Conservation (phyloP, 92 coral and sea anemone species). For the Paragorgia papillata region DNA sequence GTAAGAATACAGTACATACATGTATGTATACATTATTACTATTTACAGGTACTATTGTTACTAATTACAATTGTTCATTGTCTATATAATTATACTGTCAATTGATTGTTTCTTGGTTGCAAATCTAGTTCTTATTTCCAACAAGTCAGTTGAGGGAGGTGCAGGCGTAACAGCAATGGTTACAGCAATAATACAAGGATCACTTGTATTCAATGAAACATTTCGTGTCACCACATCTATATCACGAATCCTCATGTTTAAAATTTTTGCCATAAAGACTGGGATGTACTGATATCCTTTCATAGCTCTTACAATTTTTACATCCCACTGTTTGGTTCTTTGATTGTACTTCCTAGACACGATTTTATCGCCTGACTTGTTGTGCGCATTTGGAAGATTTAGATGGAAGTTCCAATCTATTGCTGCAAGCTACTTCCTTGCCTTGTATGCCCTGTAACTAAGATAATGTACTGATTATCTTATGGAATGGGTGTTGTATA, state of each 20-base stretch:
- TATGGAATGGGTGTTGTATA: neutral
- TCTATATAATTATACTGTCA: too few species aligned
- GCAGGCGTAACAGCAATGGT: too few species aligned
- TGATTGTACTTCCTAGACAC: conserved; percentile 23
- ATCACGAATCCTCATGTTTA: too few species aligned
- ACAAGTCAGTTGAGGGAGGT: too few species aligned
- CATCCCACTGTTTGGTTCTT: conserved; percentile 36
- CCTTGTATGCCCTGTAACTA: conserved; percentile 36
- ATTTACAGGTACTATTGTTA: conserved; percentile 14
- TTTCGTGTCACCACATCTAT: too few species aligned
- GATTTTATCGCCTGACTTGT: conserved; percentile 24
- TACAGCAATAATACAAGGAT: conserved; percentile 17
- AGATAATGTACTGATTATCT: neutral
- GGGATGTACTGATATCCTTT: conserved; percentile 14
- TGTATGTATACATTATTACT: too few species aligned
- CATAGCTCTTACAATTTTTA: conserved; percentile 18
- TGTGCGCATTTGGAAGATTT: conserved; percentile 21
- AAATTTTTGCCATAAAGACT: too few species aligned
- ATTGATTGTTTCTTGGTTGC: conserved; percentile 5
- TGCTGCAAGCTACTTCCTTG: conserved; percentile 29
- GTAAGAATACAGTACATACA: too few species aligned
- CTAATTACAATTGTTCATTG: too few species aligned
- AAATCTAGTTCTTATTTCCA: too few species aligned
- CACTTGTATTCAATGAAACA: conserved; percentile 28
- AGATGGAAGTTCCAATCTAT: conserved; percentile 34